phyloP scores from a whole-genome alignment of 2,113 vertebrate genomes.

The Atlantisia rogersi region DNA sequence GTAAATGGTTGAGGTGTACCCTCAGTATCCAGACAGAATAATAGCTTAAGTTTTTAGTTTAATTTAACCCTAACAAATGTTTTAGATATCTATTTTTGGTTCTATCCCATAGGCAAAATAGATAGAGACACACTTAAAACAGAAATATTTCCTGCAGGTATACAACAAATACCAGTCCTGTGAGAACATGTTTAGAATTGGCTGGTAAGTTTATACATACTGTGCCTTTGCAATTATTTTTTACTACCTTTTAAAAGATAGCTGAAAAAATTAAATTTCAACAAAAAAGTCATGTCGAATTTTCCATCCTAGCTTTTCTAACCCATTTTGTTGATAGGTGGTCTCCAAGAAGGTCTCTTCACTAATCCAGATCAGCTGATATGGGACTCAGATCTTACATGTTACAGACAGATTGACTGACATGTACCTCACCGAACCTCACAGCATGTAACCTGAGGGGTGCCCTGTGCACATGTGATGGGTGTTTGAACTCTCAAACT shows the following conservation, averaged over 20 bases:
- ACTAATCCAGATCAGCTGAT: not conserved
- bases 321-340: not conserved
- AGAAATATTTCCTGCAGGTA: not conserved
- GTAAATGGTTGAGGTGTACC: not conserved
- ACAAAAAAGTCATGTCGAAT: not conserved
- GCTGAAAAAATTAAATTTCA: not conserved
- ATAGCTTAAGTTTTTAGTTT: not conserved
- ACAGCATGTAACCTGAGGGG: rapidly evolving
- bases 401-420: not conserved
- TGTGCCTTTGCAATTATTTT: not conserved
- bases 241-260: not conserved
- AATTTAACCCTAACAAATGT: not conserved
- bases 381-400: not conserved
- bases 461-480: not conserved
- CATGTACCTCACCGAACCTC: not conserved
- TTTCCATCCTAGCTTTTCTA: not conserved
- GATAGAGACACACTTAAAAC: not conserved
- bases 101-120: not conserved
- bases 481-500: not conserved
- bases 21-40: not conserved
- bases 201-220: not conserved
- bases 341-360: not conserved
- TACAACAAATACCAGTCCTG: not conserved
- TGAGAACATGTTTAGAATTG: slow-evolving; percentile 22
- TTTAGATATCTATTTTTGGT: slow-evolving; percentile 23